Percentiles rank a stretch among this genome's conserved stretches.
phyloP scores from a whole-genome alignment of 1,140 invertebrate genomes.

The Macrosteles quadrilineatus region DNA sequence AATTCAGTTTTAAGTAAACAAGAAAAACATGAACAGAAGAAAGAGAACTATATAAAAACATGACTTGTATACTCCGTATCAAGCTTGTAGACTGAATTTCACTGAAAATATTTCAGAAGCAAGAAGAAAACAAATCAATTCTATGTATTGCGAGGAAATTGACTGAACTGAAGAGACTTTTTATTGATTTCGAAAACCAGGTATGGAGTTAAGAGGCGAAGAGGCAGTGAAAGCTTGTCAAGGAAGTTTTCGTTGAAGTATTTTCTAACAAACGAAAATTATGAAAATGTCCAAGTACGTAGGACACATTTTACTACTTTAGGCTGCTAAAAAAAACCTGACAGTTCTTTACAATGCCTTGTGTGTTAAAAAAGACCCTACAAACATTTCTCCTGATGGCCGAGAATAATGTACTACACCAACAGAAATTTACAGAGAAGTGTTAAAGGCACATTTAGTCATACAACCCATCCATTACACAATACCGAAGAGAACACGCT shows the following conservation, averaged over 20 bases:
- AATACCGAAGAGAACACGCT: conserved; percentile 39
- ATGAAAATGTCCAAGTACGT: too few relatives aligned
- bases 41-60: neutral
- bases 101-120: neutral
- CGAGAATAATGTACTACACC: conserved; percentile 22
- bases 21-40: too few relatives aligned
- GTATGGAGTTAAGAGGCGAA: too few relatives aligned
- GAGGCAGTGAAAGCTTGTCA: too few relatives aligned
- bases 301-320: conserved; percentile 29
- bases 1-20: too few relatives aligned
- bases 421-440: neutral
- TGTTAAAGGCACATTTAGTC: conserved; percentile 32
- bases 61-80: neutral
- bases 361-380: neutral
- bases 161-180: neutral
- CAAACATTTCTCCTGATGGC: neutral
- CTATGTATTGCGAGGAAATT: neutral
- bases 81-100: neutral
- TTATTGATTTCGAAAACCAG: too few relatives aligned
- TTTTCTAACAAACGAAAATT: too few relatives aligned
- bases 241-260: too few relatives aligned
- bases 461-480: conserved; percentile 37
- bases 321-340: conserved; percentile 16
- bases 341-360: conserved; percentile 16
- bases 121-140: too few relatives aligned